Conservation (phyloP, 2,888 invertebrate genomes). For the Hydroisotoma schaefferi region DNA sequence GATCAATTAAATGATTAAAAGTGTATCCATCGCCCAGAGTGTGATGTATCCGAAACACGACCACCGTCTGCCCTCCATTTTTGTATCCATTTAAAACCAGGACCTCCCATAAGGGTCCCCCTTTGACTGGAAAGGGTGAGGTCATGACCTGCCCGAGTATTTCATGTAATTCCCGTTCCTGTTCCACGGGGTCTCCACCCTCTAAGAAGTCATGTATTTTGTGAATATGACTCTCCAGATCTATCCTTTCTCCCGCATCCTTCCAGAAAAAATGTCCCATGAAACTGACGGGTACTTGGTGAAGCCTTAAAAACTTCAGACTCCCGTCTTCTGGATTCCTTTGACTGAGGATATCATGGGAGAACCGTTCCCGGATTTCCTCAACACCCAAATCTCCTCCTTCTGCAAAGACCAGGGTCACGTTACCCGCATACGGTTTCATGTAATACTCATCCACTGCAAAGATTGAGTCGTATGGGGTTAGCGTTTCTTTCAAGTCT, state of each 20-base stretch:
- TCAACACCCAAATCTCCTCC: constrained; percentile 26
- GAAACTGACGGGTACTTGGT: constrained; percentile 28
- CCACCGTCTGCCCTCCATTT: constrained; percentile 20
- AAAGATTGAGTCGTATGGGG: constrained; percentile 45
- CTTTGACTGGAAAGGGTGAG: constrained; percentile 24
- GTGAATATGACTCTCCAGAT: constrained; percentile 25
- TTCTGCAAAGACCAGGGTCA: constrained; percentile 36
- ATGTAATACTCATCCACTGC: constrained; percentile 40
- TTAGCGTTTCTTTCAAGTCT: constrained; percentile 27
- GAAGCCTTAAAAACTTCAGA: constrained; percentile 26
- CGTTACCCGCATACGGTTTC: constrained; percentile 39
- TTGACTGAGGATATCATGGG: not conserved
- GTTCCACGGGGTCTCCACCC: constrained; percentile 21
- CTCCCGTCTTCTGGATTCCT: constrained; percentile 25
- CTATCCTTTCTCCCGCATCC: constrained; percentile 16
- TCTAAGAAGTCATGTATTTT: constrained; percentile 26
- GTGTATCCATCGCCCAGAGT: constrained; percentile 45
- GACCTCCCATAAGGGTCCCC: constrained; percentile 37
- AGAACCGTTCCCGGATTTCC: constrained; percentile 20
- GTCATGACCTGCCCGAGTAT: constrained; percentile 36
- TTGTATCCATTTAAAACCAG: constrained; percentile 28
- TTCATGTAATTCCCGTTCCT: constrained; percentile 30
- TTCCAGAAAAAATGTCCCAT: constrained; percentile 45
- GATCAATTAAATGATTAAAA: constrained; percentile 44
- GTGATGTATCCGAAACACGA: constrained; percentile 44